Evolutionary conservation across 2,888 invertebrate genomes (phyloP).

Genomic region (Oligia fasciuncula): DNA sequence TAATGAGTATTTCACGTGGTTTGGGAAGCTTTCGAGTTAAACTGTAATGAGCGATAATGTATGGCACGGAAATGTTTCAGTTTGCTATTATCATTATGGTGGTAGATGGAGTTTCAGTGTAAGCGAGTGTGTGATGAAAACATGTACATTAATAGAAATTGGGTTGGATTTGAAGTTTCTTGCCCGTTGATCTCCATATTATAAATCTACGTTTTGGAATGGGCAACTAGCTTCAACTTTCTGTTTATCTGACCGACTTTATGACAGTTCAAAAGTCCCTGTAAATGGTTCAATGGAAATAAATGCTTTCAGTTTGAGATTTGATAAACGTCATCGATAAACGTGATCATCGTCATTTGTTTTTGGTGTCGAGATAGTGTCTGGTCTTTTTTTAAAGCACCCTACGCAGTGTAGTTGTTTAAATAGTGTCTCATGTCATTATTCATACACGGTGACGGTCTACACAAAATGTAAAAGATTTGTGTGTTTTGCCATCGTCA

Average conservation of each 20-base stretch:
- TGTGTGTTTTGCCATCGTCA: not conserved
- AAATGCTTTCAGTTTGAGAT: not conserved
- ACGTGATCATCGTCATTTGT: not conserved
- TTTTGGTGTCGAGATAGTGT: not conserved
- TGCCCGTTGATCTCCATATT: no score
- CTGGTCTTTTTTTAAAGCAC: not conserved
- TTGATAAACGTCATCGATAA: no score
- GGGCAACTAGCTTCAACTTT: no score
- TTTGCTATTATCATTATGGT: slow-evolving; percentile 45
- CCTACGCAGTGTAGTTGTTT: not conserved
- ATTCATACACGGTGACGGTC: no score
- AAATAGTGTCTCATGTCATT: not conserved
- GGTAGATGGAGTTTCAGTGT: not conserved
- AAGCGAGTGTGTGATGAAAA: not conserved
- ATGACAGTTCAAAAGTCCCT: no score
- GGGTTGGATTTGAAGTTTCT: no score
- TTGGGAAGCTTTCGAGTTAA: slow-evolving; percentile 55
- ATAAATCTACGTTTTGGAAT: no score
- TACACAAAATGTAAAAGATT: not conserved
- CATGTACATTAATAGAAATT: not conserved
- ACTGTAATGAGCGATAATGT: slow-evolving; percentile 45
- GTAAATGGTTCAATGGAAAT: no score
- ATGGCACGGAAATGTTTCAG: slow-evolving; percentile 64
- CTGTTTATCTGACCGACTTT: no score
- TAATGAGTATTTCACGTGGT: slow-evolving; percentile 67